These are phyloP conservation scores for Macrotis lagotis DNA, from an alignment of 2,113 vertebrate genomes.

Conservation along the genomic window DNA sequence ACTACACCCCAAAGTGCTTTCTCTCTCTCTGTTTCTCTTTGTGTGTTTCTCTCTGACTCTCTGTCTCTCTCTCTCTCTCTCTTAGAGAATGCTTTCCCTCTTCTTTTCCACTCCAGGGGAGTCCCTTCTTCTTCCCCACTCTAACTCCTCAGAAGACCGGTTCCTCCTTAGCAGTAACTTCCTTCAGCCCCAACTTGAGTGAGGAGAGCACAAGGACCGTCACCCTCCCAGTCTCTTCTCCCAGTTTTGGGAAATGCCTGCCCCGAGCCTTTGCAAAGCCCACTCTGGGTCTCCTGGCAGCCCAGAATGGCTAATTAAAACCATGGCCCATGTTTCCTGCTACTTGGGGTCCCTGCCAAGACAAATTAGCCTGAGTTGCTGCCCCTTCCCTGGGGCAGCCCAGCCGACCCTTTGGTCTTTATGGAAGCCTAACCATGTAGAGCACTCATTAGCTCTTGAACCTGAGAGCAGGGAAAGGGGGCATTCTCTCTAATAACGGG, in stretches of 20 bases:
- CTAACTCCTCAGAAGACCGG: fast-evolving
- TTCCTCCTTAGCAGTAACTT: neutral
- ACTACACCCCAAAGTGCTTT: too few species aligned
- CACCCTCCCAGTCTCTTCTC: neutral
- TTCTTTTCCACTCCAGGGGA: fast-evolving
- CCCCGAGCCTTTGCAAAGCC: neutral
- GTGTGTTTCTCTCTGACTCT: too few species aligned
- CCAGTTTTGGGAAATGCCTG: fast-evolving
- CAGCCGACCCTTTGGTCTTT: constrained; percentile 23
- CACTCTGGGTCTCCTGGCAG: neutral
- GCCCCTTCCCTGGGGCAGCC: constrained; percentile 29
- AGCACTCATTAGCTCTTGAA: neutral
- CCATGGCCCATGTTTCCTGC: fast-evolving
- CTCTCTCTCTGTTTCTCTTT: neutral
- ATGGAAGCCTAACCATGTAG: constrained; percentile 13
- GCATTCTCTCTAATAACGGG: neutral
- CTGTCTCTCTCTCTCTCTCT: too few species aligned
- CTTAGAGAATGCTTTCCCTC: neutral
- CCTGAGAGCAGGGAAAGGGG: neutral
- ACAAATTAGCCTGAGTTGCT: constrained; percentile 51
- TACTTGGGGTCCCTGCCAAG: constrained; percentile 53
- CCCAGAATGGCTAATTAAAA: constrained; percentile 25
- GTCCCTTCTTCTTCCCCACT: fast-evolving
- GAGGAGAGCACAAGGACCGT: fast-evolving
- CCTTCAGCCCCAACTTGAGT: neutral